A percentile compares a stretch with the other conserved stretches of the same genome.
phyloP scores from a whole-genome alignment of 2,113 vertebrate genomes.

The Clarias magur region DNA sequence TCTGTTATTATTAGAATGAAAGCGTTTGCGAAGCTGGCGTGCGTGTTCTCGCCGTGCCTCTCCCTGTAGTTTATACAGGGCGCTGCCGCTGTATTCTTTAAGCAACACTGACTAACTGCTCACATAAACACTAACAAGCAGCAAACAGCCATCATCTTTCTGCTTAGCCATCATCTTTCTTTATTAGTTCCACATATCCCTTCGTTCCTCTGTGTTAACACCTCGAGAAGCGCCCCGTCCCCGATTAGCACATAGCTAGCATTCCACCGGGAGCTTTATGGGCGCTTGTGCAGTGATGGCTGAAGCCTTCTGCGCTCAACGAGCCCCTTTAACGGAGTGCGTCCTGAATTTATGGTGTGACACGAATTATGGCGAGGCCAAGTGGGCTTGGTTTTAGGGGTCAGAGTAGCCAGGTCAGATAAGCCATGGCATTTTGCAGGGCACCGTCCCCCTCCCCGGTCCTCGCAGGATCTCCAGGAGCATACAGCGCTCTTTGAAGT shows the following conservation, averaged over 20 bases:
- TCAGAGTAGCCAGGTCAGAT: constrained; percentile 54
- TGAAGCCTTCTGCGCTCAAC: constrained; percentile 29
- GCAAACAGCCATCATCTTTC: constrained; percentile 20
- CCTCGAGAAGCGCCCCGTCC: constrained; percentile 34
- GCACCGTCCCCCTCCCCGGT: constrained; percentile 14
- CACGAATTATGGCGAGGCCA: constrained; percentile 39
- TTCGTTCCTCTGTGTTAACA: constrained; percentile 48
- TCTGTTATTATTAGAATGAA: not conserved
- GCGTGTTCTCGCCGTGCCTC: not conserved
- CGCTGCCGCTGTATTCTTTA: not conserved
- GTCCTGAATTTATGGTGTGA: constrained; percentile 55
- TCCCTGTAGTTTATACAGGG: not conserved
- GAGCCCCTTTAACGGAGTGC: constrained; percentile 45
- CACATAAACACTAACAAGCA: constrained; percentile 37
- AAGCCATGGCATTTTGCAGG: constrained; percentile 48
- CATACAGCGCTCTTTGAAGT: constrained; percentile 58
- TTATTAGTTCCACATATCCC: constrained; percentile 44
- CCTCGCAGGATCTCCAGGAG: constrained; percentile 35
- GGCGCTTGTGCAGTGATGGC: constrained; percentile 37
- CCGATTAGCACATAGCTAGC: constrained; percentile 56
- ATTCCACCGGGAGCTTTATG: constrained; percentile 53
- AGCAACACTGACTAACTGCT: constrained; percentile 1
- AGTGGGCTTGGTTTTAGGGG: constrained; percentile 41
- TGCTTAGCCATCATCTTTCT: constrained; percentile 4
- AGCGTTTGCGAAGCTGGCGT: not conserved